Percentiles rank a stretch among this genome's conserved stretches.
Evolutionary conservation across 2,797 vertebrate species (phyloP).

Genomic region (Crocodylus rhombifer): DNA sequence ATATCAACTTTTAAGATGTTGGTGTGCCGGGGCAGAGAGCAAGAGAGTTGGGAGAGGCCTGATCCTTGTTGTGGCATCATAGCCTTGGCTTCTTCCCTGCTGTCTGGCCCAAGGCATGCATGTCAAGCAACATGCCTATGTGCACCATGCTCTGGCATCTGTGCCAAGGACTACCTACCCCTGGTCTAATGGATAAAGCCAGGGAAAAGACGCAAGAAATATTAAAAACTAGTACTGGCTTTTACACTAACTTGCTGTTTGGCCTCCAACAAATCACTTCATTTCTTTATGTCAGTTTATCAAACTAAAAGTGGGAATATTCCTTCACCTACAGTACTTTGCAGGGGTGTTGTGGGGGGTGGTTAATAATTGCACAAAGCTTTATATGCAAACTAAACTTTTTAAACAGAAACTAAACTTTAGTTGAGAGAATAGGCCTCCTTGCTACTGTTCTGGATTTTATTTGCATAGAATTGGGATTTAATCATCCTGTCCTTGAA

Average conservation of each 20-base stretch:
- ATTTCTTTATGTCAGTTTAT: neutral
- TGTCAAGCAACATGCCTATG: too few species aligned
- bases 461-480: neutral
- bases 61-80: too few species aligned
- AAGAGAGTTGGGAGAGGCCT: too few species aligned
- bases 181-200: neutral
- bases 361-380: neutral
- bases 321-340: neutral
- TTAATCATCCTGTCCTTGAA: neutral
- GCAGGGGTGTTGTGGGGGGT: neutral
- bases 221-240: accelerated
- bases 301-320: neutral
- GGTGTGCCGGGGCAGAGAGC: too few species aligned
- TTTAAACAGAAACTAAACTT: neutral
- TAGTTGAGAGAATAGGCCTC: neutral
- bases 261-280: neutral
- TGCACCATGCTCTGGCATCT: too few species aligned
- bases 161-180: too few species aligned
- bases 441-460: neutral
- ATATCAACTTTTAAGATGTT: too few species aligned
- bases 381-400: neutral
- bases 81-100: too few species aligned
- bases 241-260: neutral
- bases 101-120: too few species aligned
- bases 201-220: neutral